Percentiles rank a stretch among this genome's conserved stretches.
These are phyloP conservation scores for Metaphire vulgaris DNA, from an alignment of 1,140 invertebrate species.

Conservation along the genomic window DNA sequence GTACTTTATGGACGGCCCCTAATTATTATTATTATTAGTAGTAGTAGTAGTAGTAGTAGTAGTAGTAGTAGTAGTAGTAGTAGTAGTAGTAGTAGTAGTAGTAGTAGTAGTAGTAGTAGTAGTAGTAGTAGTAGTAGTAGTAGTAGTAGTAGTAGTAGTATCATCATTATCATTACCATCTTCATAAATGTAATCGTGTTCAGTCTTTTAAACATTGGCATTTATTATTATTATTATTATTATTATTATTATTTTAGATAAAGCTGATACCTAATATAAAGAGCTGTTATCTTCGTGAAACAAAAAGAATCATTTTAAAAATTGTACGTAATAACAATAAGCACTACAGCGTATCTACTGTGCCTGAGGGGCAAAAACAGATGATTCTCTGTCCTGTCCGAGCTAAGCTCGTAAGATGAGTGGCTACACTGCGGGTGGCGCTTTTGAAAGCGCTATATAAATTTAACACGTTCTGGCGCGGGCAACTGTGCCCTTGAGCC, in stretches of 20 bases:
- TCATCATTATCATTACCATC: not conserved
- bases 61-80: conserved; percentile 2
- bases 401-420: not conserved
- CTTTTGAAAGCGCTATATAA: not conserved
- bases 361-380: not conserved
- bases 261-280: not conserved
- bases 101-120: conserved; percentile 2
- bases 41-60: not conserved
- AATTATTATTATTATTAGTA: conserved; percentile 1
- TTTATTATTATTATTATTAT: conserved; percentile 4
- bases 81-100: conserved; percentile 3
- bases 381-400: not conserved
- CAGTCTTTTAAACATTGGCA: no score
- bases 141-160: conserved; percentile 3
- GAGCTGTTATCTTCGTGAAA: not conserved
- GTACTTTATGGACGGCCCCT: no score
- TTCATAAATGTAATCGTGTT: not conserved
- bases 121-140: conserved; percentile 2
- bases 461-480: no score
- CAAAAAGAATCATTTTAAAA: not conserved
- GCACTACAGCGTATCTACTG: not conserved
- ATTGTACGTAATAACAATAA: not conserved
- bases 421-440: not conserved
- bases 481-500: no score
- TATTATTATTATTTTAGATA: conserved; percentile 4